A percentile compares a stretch with the other conserved stretches of the same genome.
Conservation (phyloP, 2,113 vertebrate genomes). For the Ancistrus triradiatus region DNA sequence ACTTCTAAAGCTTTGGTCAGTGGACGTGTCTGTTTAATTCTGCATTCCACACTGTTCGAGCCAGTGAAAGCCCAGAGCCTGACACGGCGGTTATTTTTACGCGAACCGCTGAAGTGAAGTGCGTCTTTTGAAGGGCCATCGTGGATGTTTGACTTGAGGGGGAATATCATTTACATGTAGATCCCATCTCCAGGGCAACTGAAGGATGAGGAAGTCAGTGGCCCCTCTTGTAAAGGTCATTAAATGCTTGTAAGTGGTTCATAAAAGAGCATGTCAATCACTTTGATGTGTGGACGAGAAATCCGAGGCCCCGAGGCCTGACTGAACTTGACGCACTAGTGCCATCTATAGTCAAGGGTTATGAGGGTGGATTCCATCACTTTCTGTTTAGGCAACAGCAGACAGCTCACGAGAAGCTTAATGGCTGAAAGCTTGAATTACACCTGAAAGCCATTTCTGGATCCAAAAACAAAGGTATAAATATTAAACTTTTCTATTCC, state of each 20-base stretch:
- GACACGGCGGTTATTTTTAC: constrained; percentile 57
- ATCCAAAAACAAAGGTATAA: too few species aligned
- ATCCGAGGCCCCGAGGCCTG: constrained; percentile 24
- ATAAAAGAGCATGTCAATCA: constrained; percentile 54
- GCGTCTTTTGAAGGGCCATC: constrained; percentile 52
- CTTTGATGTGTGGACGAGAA: constrained; percentile 49
- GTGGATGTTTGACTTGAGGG: constrained; percentile 48
- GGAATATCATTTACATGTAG: constrained; percentile 39
- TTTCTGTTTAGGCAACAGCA: too few species aligned
- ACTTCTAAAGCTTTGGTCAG: constrained; percentile 58
- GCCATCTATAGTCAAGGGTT: constrained; percentile 69
- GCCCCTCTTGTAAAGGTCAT: constrained; percentile 48
- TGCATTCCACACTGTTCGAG: constrained; percentile 53
- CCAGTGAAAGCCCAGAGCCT: constrained; percentile 57
- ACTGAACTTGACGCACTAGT: constrained; percentile 60
- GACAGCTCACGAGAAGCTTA: too few species aligned
- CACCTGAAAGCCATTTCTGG: too few species aligned
- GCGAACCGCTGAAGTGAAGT: constrained; percentile 50
- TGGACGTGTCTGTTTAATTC: constrained; percentile 65
- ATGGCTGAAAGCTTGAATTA: too few species aligned
- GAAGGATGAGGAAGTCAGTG: constrained; percentile 23
- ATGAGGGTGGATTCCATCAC: constrained; percentile 47
- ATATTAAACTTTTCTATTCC: too few species aligned
- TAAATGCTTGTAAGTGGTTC: constrained; percentile 51
- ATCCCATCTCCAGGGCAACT: constrained; percentile 35